phyloP scores from a whole-genome alignment of 1,140 invertebrate species.

The Eupristina koningsbergeri region DNA sequence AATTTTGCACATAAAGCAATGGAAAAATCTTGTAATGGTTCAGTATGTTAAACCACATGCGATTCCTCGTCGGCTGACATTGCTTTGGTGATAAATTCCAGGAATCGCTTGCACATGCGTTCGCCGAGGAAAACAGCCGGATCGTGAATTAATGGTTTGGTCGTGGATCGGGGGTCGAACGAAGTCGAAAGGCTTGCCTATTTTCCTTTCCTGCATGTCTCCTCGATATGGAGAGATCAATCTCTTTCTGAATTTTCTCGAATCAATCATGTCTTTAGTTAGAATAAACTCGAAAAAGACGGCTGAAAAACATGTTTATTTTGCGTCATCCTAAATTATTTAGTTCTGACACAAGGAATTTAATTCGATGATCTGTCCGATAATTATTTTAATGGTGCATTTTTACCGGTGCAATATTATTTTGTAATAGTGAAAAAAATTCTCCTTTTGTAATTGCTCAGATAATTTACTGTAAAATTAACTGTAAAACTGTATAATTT shows the following conservation, averaged over 20 bases:
- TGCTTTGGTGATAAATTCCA: slow-evolving; percentile 27
- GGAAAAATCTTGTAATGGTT: no score
- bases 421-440: no score
- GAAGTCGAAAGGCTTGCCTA: not conserved
- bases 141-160: slow-evolving; percentile 31
- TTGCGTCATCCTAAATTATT: not conserved
- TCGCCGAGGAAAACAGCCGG: not conserved
- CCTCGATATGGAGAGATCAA: slow-evolving; percentile 10
- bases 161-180: slow-evolving; percentile 10
- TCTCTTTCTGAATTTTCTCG: not conserved
- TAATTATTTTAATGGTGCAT: not conserved
- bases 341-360: not conserved
- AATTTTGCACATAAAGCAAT: no score
- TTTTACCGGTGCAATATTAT: not conserved
- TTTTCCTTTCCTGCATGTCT: not conserved
- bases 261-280: not conserved
- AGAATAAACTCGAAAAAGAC: not conserved
- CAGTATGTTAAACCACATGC: not conserved
- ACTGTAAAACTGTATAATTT: no score
- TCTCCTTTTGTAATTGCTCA: no score
- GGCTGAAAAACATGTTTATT: not conserved
- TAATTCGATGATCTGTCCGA: not conserved
- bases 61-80: slow-evolving; percentile 18
- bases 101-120: slow-evolving; percentile 15
- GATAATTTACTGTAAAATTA: no score